Conservation (phyloP, 2,888 invertebrate genomes). For the Plebejus argus region DNA sequence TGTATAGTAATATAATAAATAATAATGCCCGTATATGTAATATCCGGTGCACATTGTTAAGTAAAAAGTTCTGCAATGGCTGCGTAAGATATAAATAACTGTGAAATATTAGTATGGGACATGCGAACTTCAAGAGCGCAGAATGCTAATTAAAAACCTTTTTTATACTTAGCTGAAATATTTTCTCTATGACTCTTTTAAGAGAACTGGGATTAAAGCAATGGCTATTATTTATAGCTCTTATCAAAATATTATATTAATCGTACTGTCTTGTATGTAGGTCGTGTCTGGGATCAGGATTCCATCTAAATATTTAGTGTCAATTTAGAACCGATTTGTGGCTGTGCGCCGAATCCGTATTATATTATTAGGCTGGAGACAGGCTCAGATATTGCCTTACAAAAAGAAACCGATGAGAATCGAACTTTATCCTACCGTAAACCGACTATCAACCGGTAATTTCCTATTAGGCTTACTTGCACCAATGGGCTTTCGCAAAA, state of each 20-base stretch:
- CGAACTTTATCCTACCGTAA: no score
- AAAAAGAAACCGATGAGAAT: not conserved
- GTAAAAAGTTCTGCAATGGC: not conserved
- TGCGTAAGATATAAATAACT: constrained; percentile 18
- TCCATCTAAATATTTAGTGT: not conserved
- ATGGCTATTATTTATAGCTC: not conserved
- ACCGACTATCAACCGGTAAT: not conserved
- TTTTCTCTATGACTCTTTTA: not conserved
- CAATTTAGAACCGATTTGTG: not conserved
- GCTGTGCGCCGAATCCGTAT: not conserved
- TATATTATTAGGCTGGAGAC: not conserved
- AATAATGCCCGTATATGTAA: not conserved
- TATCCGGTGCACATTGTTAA: not conserved
- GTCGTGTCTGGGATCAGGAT: not conserved
- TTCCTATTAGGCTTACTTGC: not conserved
- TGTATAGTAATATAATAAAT: not conserved
- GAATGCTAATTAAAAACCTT: not conserved
- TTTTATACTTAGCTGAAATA: not conserved
- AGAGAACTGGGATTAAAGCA: not conserved
- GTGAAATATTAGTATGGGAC: constrained; percentile 18
- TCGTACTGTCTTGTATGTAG: not conserved
- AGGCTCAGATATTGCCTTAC: not conserved
- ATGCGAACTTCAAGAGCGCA: constrained; percentile 5
- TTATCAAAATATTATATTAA: not conserved
- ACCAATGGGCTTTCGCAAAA: no score